Percentiles rank a stretch among this genome's conserved stretches.
These are phyloP conservation scores for Epinephelus awoara DNA, from an alignment of 2,797 vertebrate genomes.

Conservation along the genomic window DNA sequence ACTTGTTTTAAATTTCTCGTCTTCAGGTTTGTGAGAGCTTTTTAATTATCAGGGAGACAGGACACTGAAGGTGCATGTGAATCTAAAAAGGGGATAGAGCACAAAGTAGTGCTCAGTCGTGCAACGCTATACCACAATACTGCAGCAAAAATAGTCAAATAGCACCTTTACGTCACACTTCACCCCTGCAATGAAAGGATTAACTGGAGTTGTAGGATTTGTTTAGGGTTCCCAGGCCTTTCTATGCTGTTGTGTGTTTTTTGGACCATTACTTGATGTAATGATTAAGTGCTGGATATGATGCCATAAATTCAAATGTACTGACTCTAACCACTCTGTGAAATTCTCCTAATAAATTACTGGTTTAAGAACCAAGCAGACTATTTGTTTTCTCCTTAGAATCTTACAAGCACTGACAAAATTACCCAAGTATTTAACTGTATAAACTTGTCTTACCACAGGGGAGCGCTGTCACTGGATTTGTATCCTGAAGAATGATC, in stretches of 20 bases:
- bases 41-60: not conserved
- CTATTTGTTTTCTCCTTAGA: not conserved
- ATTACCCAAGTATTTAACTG: not conserved
- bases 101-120: slow-evolving; percentile 5
- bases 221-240: not conserved
- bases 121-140: not conserved
- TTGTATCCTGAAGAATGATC: not conserved
- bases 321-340: slow-evolving; percentile 15
- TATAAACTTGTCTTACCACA: not conserved
- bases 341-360: slow-evolving; percentile 42
- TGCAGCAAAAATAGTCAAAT: slow-evolving; percentile 2
- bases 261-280: slow-evolving; percentile 1
- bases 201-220: slow-evolving; percentile 16
- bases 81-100: slow-evolving; percentile 10
- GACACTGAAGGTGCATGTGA: slow-evolving; percentile 42
- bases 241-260: slow-evolving; percentile 6
- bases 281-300: slow-evolving; percentile 38
- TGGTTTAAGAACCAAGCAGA: not conserved
- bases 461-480: not conserved
- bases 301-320: slow-evolving; percentile 17
- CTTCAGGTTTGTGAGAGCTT: not conserved
- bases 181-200: not conserved
- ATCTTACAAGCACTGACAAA: not conserved
- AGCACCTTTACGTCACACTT: not conserved
- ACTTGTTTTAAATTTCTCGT: not conserved